Conservation (phyloP, 2,888 invertebrate genomes). For the Campoplex capitator region DNA sequence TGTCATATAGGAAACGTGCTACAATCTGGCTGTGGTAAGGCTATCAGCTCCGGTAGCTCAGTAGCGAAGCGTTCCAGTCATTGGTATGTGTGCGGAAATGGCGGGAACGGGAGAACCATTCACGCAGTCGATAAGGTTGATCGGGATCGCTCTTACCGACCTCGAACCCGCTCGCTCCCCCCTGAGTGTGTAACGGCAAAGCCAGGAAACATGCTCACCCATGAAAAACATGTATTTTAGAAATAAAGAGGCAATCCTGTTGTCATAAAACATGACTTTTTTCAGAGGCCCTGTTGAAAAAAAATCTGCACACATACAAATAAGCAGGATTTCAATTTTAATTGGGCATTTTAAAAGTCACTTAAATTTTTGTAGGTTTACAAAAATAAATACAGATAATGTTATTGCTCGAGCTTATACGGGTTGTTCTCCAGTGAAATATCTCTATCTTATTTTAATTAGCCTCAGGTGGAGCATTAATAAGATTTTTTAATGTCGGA, state of each 20-base stretch:
- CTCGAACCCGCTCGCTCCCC: slow-evolving; percentile 35
- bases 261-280: slow-evolving; percentile 41
- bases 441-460: slow-evolving; percentile 65
- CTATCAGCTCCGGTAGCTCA: slow-evolving; percentile 27
- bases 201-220: slow-evolving; percentile 56
- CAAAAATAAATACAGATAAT: slow-evolving; percentile 51
- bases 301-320: slow-evolving; percentile 9
- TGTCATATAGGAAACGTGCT: too few relatives aligned
- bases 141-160: slow-evolving; percentile 73
- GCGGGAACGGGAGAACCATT: slow-evolving; percentile 61
- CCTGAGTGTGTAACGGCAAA: slow-evolving; percentile 42
- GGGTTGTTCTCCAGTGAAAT: slow-evolving; percentile 41
- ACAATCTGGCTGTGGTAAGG: slow-evolving; percentile 3
- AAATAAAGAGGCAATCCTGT: slow-evolving; percentile 13
- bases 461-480: slow-evolving; percentile 13
- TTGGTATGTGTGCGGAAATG: slow-evolving; percentile 67
- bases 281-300: not conserved
- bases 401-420: slow-evolving; percentile 37
- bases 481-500: slow-evolving; percentile 13
- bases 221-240: slow-evolving; percentile 23
- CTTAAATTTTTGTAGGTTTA: slow-evolving; percentile 22
- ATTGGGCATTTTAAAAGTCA: slow-evolving; percentile 46
- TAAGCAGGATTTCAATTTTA: slow-evolving; percentile 2
- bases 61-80: slow-evolving; percentile 59
- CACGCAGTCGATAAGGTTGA: slow-evolving; percentile 76